Conservation (phyloP, 2,113 vertebrate genomes). For the Aspiorhynchus laticeps region DNA sequence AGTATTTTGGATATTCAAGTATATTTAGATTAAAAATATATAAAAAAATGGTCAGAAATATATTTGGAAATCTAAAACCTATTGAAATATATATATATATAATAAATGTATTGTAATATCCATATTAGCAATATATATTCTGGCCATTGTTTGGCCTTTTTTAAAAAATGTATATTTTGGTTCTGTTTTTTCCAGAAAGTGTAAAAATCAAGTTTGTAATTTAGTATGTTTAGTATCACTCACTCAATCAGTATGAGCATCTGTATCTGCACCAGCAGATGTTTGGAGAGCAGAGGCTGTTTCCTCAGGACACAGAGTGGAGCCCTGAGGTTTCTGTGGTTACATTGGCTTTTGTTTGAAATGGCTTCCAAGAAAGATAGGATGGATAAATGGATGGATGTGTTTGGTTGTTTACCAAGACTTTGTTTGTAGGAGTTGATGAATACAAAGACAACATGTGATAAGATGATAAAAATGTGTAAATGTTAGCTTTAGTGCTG, state of each 20-base stretch:
- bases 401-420: slow-evolving; percentile 22
- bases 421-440: slow-evolving; percentile 29
- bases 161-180: background rate
- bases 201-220: background rate
- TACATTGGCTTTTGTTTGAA: slow-evolving; percentile 1
- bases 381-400: slow-evolving; percentile 6
- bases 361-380: background rate
- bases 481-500: background rate
- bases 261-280: slow-evolving; percentile 1
- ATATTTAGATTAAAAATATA: background rate
- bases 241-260: background rate
- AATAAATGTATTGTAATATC: too few relatives aligned
- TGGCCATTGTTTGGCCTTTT: too few relatives aligned
- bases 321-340: background rate
- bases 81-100: background rate
- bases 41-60: background rate
- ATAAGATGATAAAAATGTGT: slow-evolving; percentile 19
- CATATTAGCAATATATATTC: too few relatives aligned
- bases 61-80: too few relatives aligned
- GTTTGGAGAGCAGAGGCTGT: background rate
- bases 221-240: background rate
- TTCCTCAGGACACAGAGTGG: background rate
- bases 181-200: background rate
- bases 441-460: slow-evolving; percentile 7
- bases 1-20: background rate